Percentiles rank a stretch among this genome's conserved stretches.
Evolutionary conservation across 2,888 invertebrate species (phyloP).

Genomic region (Rhaphigaster nebulosa): DNA sequence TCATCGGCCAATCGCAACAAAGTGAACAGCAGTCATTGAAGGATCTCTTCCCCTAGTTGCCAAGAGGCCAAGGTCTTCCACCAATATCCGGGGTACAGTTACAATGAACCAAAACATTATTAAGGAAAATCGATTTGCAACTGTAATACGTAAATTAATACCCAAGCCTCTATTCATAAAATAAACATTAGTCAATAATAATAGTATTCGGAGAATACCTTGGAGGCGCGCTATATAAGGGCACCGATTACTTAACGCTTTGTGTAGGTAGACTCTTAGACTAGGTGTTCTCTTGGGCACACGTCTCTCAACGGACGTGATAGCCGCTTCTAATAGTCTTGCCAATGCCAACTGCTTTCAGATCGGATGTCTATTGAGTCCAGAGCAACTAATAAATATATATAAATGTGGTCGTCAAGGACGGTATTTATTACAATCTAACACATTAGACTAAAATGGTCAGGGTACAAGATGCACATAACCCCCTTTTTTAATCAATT

Average conservation of each 20-base stretch:
- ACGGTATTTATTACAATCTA: background rate
- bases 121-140: background rate
- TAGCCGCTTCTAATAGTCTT: background rate
- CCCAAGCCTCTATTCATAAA: background rate
- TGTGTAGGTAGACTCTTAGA: background rate
- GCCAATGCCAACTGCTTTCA: background rate
- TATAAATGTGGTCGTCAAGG: background rate
- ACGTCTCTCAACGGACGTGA: background rate
- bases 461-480: too few relatives aligned
- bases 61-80: background rate
- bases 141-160: background rate
- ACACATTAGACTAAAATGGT: background rate
- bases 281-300: background rate
- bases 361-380: background rate
- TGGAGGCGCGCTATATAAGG: background rate
- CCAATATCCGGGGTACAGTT: background rate
- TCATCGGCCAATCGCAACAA: background rate
- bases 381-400: background rate
- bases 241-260: background rate
- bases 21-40: background rate
- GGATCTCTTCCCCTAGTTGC: background rate
- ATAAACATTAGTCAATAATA: background rate
- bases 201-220: background rate
- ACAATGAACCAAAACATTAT: background rate
- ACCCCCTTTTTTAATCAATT: too few relatives aligned